Base-by-base conservation (phyloP, 2,797 vertebrate genomes). In the Hirundo rustica region DNA sequence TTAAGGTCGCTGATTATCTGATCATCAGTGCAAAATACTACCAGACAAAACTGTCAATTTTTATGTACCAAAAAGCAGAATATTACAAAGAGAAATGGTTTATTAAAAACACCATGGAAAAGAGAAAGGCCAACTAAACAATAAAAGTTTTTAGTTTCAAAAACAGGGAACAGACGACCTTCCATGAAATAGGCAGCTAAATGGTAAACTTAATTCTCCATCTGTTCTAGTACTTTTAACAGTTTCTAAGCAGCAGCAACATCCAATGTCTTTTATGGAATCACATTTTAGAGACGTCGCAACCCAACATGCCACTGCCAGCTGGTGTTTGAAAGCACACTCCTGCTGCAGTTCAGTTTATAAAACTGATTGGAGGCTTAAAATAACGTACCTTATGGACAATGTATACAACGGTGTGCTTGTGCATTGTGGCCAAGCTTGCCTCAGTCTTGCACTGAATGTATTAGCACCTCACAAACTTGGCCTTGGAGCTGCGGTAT, bases 201-300 rank as follows among this genome's bases (percentile, higher is more conserved):
- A 53, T 45, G 81, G 84, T 81, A 88, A 96, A 62, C 47, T 57
- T 84, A 62, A 88, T 73, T 72, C 68, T 85, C 75, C 92, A 79
- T 85, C 85, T 93, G 68, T 78, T 92, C 60, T 42, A 29, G 71
- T 72, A 73, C 44, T 79, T 89, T 17, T 23, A 89, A 66, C 38
- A 85, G 53, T 73, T 82, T 51, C 40, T 67, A 58, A 91, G 91
- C 58, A 88, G 68, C 42, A 83, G 45, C 47, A 71, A 45, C 29
- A 67, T 87, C 85, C 21, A 26, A 30, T 77, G 38, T 72, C 62
- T 93, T 82, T 79, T 85, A 79, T 34, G 34, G 74, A 85, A 92
- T 70, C 23, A 53, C 50, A 57, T 82, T 92, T 78, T 67, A 65
- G 53, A 85, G 62, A 48, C 53, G 60, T 85, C 16, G 17, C 47